Conservation (phyloP, 2,113 vertebrate genomes). For the Cyphomyrus discorhynchus region DNA sequence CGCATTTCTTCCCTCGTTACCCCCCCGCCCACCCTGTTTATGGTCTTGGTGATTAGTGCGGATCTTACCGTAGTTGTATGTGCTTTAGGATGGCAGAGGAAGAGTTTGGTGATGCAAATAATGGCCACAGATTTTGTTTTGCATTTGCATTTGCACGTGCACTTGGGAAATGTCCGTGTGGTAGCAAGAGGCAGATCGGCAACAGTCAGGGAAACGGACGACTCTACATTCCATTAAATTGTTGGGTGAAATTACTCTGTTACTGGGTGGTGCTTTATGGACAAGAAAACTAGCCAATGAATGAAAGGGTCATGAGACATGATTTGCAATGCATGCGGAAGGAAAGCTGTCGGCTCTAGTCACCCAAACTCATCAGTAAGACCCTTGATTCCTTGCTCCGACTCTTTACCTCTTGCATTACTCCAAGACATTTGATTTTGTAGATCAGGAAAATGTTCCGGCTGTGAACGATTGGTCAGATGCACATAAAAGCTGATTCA, state of each 20-base stretch:
- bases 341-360: not conserved
- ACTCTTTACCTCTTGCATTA: not conserved
- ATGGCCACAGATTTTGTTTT: not conserved
- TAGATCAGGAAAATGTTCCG: not conserved
- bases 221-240: slow-evolving; percentile 29
- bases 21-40: not conserved
- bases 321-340: not conserved
- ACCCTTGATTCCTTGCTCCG: not conserved
- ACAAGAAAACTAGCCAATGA: not conserved
- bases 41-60: not conserved
- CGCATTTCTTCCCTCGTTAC: slow-evolving; percentile 41
- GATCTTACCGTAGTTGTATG: not conserved
- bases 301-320: not conserved
- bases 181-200: not conserved
- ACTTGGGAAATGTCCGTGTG: not conserved
- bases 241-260: not conserved
- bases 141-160: not conserved
- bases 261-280: not conserved
- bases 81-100: not conserved
- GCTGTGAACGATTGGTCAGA: not conserved
- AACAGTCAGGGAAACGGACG: not conserved
- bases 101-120: not conserved
- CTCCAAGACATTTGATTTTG: not conserved
- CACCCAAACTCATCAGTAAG: not conserved
- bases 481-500: not conserved